A percentile compares a stretch with the other conserved stretches of the same genome.
phyloP scores from a whole-genome alignment of 2,113 vertebrate genomes.

The Cyanistes caeruleus region DNA sequence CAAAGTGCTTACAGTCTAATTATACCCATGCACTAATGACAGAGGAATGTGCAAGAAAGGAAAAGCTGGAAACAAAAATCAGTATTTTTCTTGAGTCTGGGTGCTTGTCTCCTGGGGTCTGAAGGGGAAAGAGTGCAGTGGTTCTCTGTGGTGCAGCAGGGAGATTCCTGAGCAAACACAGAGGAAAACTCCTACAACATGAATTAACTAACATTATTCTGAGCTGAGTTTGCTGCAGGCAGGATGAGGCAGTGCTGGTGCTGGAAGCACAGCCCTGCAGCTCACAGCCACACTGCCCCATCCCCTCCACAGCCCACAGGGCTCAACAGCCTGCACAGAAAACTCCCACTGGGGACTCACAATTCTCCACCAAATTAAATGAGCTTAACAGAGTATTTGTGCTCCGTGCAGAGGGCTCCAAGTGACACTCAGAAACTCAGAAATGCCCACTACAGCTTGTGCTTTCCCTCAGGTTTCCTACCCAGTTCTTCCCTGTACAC shows the following conservation, averaged over 20 bases:
- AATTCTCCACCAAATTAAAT: neutral
- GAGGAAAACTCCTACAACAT: neutral
- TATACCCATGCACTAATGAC: neutral
- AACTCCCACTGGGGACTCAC: neutral
- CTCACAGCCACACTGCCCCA: neutral
- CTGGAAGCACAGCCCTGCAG: neutral
- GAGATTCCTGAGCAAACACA: neutral
- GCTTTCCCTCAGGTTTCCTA: neutral
- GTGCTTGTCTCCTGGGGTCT: neutral
- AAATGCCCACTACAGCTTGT: rapidly evolving
- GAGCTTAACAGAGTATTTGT: neutral
- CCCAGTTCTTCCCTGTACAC: neutral
- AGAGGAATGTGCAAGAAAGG: neutral
- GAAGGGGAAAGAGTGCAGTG: neutral
- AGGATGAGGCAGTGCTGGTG: neutral
- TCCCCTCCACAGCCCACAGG: neutral
- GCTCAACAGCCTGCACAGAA: neutral
- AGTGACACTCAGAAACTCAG: neutral
- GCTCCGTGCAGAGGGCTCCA: neutral
- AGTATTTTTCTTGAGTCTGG: neutral
- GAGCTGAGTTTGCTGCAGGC: neutral
- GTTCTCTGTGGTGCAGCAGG: neutral
- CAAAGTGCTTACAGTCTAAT: neutral
- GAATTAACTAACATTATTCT: neutral
- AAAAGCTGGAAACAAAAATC: neutral